These are phyloP conservation scores for Trilocha varians DNA, from an alignment of 2,888 invertebrate species.

Conservation along the genomic window DNA sequence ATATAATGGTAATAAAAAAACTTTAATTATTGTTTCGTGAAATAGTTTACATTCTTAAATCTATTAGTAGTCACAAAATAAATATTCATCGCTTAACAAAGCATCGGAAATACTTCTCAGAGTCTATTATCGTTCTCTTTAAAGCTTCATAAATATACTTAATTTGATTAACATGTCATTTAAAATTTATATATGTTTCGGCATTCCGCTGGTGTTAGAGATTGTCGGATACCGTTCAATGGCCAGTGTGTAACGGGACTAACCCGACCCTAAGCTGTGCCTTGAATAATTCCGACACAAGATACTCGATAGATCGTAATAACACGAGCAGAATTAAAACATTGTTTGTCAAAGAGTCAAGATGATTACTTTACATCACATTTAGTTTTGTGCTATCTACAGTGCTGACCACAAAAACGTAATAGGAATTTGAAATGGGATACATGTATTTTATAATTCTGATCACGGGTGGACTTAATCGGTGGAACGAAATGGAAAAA, in stretches of 20 bases:
- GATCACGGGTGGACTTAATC: too few species aligned
- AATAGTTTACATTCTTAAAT: too few species aligned
- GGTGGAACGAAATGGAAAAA: too few species aligned
- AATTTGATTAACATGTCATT: not conserved
- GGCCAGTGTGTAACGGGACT: constrained; percentile 43
- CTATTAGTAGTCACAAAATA: not conserved
- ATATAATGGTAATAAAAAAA: too few species aligned
- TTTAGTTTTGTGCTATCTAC: too few species aligned
- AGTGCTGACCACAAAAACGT: too few species aligned
- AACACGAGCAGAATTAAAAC: constrained; percentile 5
- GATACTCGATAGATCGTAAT: constrained; percentile 5
- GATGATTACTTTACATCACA: too few species aligned
- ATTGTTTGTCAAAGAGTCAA: too few species aligned
- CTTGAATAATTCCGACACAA: constrained; percentile 18
- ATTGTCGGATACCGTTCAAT: constrained; percentile 48
- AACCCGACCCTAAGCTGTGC: constrained; percentile 41
- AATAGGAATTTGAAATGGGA: too few species aligned
- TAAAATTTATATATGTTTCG: not conserved
- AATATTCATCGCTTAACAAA: not conserved
- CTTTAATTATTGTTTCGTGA: too few species aligned
- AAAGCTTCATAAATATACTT: not conserved
- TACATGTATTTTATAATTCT: too few species aligned
- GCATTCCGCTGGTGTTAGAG: constrained; percentile 6
- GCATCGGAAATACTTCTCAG: not conserved
- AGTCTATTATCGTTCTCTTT: not conserved